Percentiles rank a stretch among this genome's conserved stretches.
phyloP scores from a whole-genome alignment of 2,888 invertebrate species.

The Eupithecia subumbrata region DNA sequence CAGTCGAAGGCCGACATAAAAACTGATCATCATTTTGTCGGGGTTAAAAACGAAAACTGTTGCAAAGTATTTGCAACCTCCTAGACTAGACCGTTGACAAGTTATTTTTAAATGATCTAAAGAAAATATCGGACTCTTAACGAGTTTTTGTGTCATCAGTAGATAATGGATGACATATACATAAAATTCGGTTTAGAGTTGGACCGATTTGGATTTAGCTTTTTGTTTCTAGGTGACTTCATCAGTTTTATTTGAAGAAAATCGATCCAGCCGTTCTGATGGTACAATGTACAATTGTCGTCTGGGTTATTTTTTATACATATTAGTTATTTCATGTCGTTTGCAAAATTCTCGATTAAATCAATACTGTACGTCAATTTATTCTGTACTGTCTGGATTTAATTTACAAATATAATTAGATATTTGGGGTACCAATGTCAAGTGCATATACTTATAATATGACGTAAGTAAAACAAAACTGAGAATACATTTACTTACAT shows the following conservation, averaged over 20 bases:
- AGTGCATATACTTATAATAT: neutral
- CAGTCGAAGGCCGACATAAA: too few relatives aligned
- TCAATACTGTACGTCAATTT: neutral
- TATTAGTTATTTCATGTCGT: neutral
- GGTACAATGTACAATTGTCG: neutral
- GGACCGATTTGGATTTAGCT: neutral
- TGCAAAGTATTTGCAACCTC: too few relatives aligned
- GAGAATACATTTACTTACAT: neutral
- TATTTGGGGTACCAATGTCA: neutral
- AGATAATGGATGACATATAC: too few relatives aligned
- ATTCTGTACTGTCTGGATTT: neutral
- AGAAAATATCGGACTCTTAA: too few relatives aligned
- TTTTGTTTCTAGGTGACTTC: neutral
- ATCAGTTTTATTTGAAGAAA: neutral
- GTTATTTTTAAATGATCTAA: too few relatives aligned
- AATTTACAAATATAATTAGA: neutral
- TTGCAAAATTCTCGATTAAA: neutral
- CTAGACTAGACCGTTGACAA: too few relatives aligned
- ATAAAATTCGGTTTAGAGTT: too few relatives aligned
- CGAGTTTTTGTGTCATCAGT: too few relatives aligned
- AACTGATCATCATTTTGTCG: too few relatives aligned
- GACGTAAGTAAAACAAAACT: neutral
- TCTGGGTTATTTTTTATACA: neutral
- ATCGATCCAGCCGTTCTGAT: neutral
- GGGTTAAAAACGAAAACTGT: too few relatives aligned